phyloP scores from a whole-genome alignment of 2,797 vertebrate genomes.

The Netta rufina region DNA sequence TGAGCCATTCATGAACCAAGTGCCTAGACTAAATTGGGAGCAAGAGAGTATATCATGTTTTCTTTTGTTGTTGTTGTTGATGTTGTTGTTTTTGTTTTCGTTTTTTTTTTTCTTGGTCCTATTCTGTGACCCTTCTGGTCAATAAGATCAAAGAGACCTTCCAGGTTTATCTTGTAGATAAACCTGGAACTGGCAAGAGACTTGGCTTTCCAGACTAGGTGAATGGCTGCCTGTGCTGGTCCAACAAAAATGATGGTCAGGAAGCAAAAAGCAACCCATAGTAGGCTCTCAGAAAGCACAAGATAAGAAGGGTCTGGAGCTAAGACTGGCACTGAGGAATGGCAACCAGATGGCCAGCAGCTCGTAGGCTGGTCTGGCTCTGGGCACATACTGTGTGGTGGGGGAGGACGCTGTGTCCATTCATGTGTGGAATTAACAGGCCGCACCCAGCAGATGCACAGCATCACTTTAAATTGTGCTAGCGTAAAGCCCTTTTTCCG shows the following conservation, averaged over 20 bases:
- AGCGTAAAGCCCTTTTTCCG: neutral
- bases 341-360: neutral
- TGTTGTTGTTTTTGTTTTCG: neutral
- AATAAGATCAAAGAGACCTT: neutral
- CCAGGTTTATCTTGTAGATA: neutral
- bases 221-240: neutral
- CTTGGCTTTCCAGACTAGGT: neutral
- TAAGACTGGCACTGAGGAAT: neutral
- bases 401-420: accelerated
- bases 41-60: accelerated
- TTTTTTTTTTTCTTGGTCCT: neutral
- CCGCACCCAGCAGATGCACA: accelerated
- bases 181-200: neutral
- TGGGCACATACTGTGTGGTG: neutral
- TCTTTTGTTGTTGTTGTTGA: neutral
- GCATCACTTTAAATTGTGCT: neutral
- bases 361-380: accelerated
- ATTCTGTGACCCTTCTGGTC: neutral
- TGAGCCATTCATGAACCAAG: neutral
- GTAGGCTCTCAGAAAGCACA: accelerated
- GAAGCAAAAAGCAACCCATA: neutral
- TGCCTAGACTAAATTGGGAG: neutral
- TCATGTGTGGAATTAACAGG: neutral
- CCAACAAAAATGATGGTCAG: neutral
- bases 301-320: neutral